Conservation (phyloP, 2,888 invertebrate species). For the Drosophila ustulata region DNA sequence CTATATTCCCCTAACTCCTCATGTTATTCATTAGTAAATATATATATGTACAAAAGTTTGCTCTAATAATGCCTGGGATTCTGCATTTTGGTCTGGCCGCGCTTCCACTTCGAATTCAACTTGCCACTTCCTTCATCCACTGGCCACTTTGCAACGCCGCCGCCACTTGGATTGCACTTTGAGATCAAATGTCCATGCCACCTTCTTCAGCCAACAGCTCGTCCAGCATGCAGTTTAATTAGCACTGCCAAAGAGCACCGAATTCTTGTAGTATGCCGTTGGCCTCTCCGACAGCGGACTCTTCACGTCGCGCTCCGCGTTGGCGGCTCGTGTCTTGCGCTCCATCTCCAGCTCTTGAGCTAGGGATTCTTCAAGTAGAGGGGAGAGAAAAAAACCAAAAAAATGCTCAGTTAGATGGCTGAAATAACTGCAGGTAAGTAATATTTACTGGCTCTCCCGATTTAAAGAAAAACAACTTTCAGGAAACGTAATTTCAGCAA, state of each 20-base stretch:
- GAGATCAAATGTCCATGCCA: constrained; percentile 77
- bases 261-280: constrained; percentile 93
- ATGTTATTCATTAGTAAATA: constrained; percentile 22
- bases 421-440: no score
- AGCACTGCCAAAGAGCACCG: constrained; percentile 94
- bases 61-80: constrained; percentile 40
- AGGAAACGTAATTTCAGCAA: no score
- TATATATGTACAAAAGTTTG: constrained; percentile 35
- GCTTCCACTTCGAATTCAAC: constrained; percentile 5
- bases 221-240: constrained; percentile 86
- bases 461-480: no score
- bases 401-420: neutral
- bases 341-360: constrained; percentile 95
- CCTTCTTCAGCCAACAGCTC: constrained; percentile 38
- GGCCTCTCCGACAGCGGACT: constrained; percentile 93
- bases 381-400: neutral
- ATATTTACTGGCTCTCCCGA: no score
- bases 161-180: constrained; percentile 80
- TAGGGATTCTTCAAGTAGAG: constrained; percentile 88
- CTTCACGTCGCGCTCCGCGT: constrained; percentile 93
- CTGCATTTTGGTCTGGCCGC: constrained; percentile 45
- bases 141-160: constrained; percentile 36
- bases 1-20: constrained; percentile 5
- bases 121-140: constrained; percentile 4
- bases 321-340: constrained; percentile 91